Evolutionary conservation across 2,113 vertebrate genomes (phyloP), one percentile per base, ranked within the genome.

Genomic region (Hippocampus mohnikei): DNA sequence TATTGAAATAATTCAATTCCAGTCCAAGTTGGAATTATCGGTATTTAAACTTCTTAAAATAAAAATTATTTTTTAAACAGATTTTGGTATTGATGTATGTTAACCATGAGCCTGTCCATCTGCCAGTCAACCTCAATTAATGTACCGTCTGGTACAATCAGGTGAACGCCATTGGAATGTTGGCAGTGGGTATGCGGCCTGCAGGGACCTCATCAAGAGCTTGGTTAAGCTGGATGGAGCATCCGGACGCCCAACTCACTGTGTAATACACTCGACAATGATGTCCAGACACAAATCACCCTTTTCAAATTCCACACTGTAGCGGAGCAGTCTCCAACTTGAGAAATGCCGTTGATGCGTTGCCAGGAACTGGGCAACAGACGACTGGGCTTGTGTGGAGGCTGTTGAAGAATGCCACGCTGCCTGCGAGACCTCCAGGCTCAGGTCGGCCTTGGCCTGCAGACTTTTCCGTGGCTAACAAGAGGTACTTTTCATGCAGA

Each of bases 381-480:
- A 62, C 0, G 93, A 94, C 73, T 98, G 97, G 97, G 2, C 98
- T 98, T 71, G 88, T 90, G 75, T 98, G 96, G 96, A 0, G 1
- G 0, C 92, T 92, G 92, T 96, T 95, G 79, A 33, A 0, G 1
- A 84, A 77, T 0, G 88, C 94, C 25, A 80, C 81, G 0, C 74
- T 98, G 94, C 95, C 1, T 92, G 92, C 0, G 97, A 99, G 84
- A 94, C 93, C 0, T 92, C 94, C 81, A 95, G 91, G 66, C 94
- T 98, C 50, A 92, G 94, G 11, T 0, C 81, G 0, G 95, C 92
- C 0, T 83, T 99, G 76, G 48, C 95, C 80, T 99, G 96, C 84
- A 23, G 3, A n/a, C n/a, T n/a, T n/a, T 81, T 0, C 82, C 94
- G 7, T 98, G 95, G 95, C 90, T 98, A 94, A 91, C 80, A n/a